Conservation (phyloP, 2,888 invertebrate species). For the Erpobdella octoculata region DNA sequence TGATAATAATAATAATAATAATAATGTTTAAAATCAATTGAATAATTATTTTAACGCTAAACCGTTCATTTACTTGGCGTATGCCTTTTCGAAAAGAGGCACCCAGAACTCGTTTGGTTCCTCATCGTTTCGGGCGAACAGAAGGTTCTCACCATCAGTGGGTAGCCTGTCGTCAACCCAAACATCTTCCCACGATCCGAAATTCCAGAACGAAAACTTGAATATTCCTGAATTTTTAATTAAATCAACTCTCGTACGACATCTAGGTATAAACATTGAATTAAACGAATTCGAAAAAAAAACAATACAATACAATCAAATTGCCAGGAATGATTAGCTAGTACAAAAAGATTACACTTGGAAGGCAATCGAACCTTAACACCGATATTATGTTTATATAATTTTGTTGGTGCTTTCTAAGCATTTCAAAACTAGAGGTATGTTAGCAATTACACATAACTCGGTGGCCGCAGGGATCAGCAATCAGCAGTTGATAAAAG, state of each 20-base stretch:
- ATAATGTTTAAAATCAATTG: neutral
- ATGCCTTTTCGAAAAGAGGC: constrained; percentile 61
- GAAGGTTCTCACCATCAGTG: constrained; percentile 61
- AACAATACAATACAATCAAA: too few relatives aligned
- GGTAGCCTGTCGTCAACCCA: constrained; percentile 70
- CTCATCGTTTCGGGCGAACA: constrained; percentile 59
- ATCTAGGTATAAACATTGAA: too few relatives aligned
- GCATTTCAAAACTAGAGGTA: too few relatives aligned
- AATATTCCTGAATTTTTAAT: constrained; percentile 57
- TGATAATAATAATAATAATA: neutral
- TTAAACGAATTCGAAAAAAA: too few relatives aligned
- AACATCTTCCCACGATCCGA: constrained; percentile 70
- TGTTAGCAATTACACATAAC: too few relatives aligned
- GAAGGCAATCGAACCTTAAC: too few relatives aligned
- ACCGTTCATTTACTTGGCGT: constrained; percentile 33
- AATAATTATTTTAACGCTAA: neutral
- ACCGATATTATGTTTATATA: too few relatives aligned
- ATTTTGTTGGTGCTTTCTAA: too few relatives aligned
- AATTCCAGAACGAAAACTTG: constrained; percentile 82
- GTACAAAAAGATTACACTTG: too few relatives aligned
- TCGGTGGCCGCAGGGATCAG: too few relatives aligned
- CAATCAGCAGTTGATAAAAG: too few relatives aligned
- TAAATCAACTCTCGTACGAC: neutral
- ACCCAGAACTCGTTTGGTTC: constrained; percentile 66
- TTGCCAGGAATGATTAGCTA: too few relatives aligned